Conservation (phyloP, 92 coral and sea anemone species). For the Montipora capitata region DNA sequence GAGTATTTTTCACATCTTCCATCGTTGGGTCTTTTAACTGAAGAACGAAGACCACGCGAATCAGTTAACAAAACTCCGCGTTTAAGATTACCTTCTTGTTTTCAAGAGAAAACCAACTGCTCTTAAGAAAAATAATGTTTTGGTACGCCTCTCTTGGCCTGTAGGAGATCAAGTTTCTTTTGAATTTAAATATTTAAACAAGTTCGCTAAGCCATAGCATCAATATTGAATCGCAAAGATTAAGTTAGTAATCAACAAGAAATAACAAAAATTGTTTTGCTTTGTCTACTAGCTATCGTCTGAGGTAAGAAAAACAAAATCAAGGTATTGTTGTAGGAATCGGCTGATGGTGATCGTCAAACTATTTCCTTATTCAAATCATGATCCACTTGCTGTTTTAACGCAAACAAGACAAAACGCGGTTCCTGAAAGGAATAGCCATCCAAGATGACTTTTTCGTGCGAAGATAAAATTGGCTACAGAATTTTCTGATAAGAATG, state of each 20-base stretch:
- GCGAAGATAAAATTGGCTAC: background rate
- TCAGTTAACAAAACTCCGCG: constrained; percentile 29
- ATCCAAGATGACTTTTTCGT: no score
- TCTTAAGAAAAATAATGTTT: constrained; percentile 18
- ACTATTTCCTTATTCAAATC: no score
- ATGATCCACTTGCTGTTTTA: no score
- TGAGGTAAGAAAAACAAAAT: constrained; percentile 15
- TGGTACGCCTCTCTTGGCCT: constrained; percentile 6
- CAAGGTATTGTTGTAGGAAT: background rate
- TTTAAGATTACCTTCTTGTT: constrained; percentile 29
- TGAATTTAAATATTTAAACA: constrained; percentile 64
- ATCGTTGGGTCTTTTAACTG: background rate
- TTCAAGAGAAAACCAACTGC: constrained; percentile 46
- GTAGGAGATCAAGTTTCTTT: constrained; percentile 49
- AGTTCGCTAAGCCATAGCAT: constrained; percentile 55
- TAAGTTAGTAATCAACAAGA: constrained; percentile 52
- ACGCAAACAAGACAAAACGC: no score
- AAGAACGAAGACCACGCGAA: background rate
- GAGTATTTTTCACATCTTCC: background rate
- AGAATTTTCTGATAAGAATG: background rate
- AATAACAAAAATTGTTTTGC: constrained; percentile 54
- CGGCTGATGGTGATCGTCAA: background rate
- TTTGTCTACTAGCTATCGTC: constrained; percentile 29
- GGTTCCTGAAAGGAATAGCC: no score
- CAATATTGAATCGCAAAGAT: constrained; percentile 62